Evolutionary conservation across 2,888 invertebrate genomes (phyloP), one percentile per base, ranked within the genome.

Genomic region (Tipula vernalis): DNA sequence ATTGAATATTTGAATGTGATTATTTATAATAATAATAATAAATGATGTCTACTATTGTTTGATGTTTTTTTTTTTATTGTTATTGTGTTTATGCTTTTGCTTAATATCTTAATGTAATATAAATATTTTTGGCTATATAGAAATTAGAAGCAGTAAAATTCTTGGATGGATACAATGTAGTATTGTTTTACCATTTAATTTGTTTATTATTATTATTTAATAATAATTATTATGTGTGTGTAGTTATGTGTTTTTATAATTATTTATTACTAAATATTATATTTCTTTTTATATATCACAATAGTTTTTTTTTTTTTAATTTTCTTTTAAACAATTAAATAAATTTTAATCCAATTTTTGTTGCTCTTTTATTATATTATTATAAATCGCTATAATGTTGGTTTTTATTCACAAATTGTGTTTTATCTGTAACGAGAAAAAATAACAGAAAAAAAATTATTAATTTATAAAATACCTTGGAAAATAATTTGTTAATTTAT

Each of bases 111-210:
- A 71, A 71, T 71, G 71, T 84, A 83, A 36, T 83, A 84, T 84
- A 84, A 39, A 84, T 84, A 39, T 39, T 84, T 84, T 84, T 84
- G 84, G 84, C 84, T 84, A 84, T 41, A 84, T 36, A 84, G 71
- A 71, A 71, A 84, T 39, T 41, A 84, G 84, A 84, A 84, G 84
- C 84, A 41, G 8, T 41, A 84, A 84, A 84, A 84, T 41, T 36
- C 39, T 41, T 84, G 84, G 84, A 84, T 84, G 84, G 84, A 84
- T 83, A 83, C 36, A 83, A 57, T 57, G 8, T 57, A 57, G 51
- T 57, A 57, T 57, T 57, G 51, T 71, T 71, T 71, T 12, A 71
- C 71, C 71, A 71, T 71, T 71, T 71, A 71, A 71, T 28, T 51
- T 71, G 28, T 28, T 71, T 71, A 15, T 12, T 71, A 28, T 51